These are phyloP conservation scores for Drosophila picticornis DNA, from an alignment of 2,888 invertebrate species.

Conservation along the genomic window DNA sequence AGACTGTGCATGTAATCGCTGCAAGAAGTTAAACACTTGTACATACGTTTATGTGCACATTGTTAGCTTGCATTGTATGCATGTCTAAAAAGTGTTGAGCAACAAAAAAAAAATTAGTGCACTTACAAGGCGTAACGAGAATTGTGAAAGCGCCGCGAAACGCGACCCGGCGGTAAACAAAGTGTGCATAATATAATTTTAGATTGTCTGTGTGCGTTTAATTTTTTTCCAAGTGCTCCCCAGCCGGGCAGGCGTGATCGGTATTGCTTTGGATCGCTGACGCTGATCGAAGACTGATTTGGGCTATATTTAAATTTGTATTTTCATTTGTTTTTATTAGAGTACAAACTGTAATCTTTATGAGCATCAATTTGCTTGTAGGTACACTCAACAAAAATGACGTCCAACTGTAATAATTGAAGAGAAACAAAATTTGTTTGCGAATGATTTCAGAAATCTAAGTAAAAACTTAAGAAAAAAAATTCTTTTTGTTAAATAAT, in stretches of 20 bases:
- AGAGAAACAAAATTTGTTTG: background rate
- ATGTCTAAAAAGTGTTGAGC: slow-evolving; percentile 20
- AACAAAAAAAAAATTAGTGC: slow-evolving; percentile 14
- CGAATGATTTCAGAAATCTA: background rate
- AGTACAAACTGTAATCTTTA: background rate
- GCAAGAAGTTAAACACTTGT: slow-evolving; percentile 27
- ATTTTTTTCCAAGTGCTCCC: slow-evolving; percentile 11
- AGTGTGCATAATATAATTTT: slow-evolving; percentile 40
- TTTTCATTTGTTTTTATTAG: slow-evolving; percentile 1
- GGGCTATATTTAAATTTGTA: background rate
- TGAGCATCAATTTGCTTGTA: slow-evolving; percentile 9
- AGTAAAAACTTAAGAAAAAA: background rate
- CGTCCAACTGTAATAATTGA: background rate
- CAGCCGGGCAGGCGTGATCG: slow-evolving; percentile 21
- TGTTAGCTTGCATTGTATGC: slow-evolving; percentile 1
- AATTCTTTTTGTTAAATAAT: background rate
- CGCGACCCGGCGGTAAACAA: slow-evolving; percentile 49
- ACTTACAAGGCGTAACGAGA: slow-evolving; percentile 49
- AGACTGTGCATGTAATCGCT: slow-evolving; percentile 35
- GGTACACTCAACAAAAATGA: background rate
- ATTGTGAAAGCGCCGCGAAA: slow-evolving; percentile 45
- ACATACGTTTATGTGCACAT: slow-evolving; percentile 22
- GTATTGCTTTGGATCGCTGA: slow-evolving; percentile 9
- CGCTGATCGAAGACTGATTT: background rate
- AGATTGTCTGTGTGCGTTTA: background rate